Percentiles rank a stretch among this genome's conserved stretches.
phyloP scores from a whole-genome alignment of 2,888 invertebrate species.

The Tryphoninae sp. region DNA sequence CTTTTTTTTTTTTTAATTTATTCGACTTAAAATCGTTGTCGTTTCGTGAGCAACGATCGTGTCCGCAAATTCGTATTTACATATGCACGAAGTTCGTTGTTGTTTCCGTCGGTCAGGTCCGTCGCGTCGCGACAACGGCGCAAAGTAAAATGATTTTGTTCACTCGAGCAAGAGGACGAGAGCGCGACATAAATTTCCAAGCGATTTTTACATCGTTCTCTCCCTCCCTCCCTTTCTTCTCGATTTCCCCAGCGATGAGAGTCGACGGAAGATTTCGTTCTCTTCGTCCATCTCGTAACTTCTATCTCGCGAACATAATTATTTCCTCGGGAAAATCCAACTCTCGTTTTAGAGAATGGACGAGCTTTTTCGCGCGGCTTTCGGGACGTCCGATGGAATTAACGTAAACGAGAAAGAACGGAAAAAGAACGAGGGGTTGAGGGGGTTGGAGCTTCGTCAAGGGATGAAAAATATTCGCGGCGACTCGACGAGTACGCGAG shows the following conservation, averaged over 20 bases:
- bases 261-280: not conserved
- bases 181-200: conserved; percentile 22
- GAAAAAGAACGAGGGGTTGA: not conserved
- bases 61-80: not conserved
- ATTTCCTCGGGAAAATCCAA: conserved; percentile 18
- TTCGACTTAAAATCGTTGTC: too few species aligned
- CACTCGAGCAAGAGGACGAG: not conserved
- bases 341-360: conserved; percentile 28
- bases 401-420: conserved; percentile 24
- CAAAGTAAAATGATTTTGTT: conserved; percentile 1
- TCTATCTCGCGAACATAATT: conserved; percentile 8
- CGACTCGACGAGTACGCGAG: too few species aligned
- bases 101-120: too few species aligned
- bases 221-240: not conserved
- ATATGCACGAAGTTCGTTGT: not conserved
- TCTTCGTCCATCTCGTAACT: not conserved
- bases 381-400: conserved; percentile 20
- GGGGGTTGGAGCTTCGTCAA: not conserved
- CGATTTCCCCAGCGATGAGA: not conserved
- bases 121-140: not conserved
- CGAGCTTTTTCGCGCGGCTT: conserved; percentile 3
- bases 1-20: too few species aligned
- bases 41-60: too few species aligned
- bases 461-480: not conserved
- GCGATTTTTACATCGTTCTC: conserved; percentile 13